phyloP scores from a whole-genome alignment of 2,797 vertebrate genomes.

The Huso huso region DNA sequence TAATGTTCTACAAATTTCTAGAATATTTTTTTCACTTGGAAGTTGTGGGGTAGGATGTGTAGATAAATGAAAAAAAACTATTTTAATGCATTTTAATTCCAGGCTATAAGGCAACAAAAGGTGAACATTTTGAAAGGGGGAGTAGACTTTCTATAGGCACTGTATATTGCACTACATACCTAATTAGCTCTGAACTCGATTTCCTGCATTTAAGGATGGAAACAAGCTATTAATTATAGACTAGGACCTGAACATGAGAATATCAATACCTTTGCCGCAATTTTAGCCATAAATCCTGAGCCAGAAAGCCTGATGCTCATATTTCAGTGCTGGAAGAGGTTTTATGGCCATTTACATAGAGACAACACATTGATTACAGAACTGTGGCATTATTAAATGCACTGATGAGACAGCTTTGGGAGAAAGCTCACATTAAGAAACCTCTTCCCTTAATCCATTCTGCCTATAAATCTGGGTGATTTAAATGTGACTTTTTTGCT shows the following conservation, averaged over 20 bases:
- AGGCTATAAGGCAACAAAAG: too few relatives aligned
- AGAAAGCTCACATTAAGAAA: conserved; percentile 12
- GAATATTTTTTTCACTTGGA: too few relatives aligned
- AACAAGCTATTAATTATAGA: conserved; percentile 40
- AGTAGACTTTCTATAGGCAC: too few relatives aligned
- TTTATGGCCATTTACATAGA: conserved; percentile 29
- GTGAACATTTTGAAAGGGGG: too few relatives aligned
- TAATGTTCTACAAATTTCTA: too few relatives aligned
- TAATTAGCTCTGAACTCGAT: conserved; percentile 39
- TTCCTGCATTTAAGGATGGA: conserved; percentile 35
- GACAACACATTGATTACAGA: conserved; percentile 27
- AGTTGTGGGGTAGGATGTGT: too few relatives aligned
- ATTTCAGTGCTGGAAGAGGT: conserved; percentile 20
- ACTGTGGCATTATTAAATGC: conserved; percentile 26
- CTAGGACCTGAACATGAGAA: conserved; percentile 24
- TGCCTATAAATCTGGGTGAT: conserved; percentile 18
- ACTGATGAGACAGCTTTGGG: conserved; percentile 3
- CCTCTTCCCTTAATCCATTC: conserved; percentile 10
- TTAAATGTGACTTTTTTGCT: background rate
- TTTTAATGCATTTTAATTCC: too few relatives aligned
- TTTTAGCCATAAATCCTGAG: conserved; percentile 35
- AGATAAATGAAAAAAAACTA: too few relatives aligned
- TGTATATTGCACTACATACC: conserved; percentile 20
- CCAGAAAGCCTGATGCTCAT: conserved; percentile 25
- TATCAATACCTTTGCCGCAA: conserved; percentile 33